Evolutionary conservation across 1,140 invertebrate genomes (phyloP).

Genomic region (Brachystomella parvula): DNA sequence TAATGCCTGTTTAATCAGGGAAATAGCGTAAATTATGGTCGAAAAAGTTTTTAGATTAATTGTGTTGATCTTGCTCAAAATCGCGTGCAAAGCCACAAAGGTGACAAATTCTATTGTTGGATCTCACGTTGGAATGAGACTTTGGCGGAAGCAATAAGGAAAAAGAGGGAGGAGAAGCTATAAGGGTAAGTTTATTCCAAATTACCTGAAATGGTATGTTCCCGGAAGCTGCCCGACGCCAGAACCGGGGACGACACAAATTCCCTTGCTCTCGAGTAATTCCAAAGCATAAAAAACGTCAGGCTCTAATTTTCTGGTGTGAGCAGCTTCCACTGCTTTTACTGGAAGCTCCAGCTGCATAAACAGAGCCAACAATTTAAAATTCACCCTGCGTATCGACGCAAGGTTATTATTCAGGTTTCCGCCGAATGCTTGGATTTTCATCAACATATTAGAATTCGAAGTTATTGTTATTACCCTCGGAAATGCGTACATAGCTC

Average conservation of each 20-base stretch:
- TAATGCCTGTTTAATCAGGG: too few relatives aligned
- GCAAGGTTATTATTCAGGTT: not conserved
- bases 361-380: too few relatives aligned
- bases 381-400: not conserved
- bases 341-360: conserved; percentile 62
- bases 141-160: too few relatives aligned
- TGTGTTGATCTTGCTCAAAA: too few relatives aligned
- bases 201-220: conserved; percentile 33
- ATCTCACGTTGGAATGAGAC: too few relatives aligned
- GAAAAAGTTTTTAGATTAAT: too few relatives aligned
- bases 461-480: not conserved
- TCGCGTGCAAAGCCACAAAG: too few relatives aligned
- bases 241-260: conserved; percentile 31
- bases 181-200: too few relatives aligned
- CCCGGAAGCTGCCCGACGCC: conserved; percentile 30
- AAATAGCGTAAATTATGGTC: too few relatives aligned
- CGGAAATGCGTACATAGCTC: conserved; percentile 36
- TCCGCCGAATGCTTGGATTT: conserved; percentile 10
- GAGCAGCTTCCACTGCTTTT: conserved; percentile 70
- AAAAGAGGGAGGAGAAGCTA: too few relatives aligned
- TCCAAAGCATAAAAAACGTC: conserved; percentile 80
- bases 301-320: conserved; percentile 59
- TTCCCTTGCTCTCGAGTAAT: conserved; percentile 29
- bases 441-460: not conserved
- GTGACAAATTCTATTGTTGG: too few relatives aligned